These are phyloP conservation scores for Zaprionus davidi DNA, from an alignment of 1,140 invertebrate genomes.

Conservation along the genomic window DNA sequence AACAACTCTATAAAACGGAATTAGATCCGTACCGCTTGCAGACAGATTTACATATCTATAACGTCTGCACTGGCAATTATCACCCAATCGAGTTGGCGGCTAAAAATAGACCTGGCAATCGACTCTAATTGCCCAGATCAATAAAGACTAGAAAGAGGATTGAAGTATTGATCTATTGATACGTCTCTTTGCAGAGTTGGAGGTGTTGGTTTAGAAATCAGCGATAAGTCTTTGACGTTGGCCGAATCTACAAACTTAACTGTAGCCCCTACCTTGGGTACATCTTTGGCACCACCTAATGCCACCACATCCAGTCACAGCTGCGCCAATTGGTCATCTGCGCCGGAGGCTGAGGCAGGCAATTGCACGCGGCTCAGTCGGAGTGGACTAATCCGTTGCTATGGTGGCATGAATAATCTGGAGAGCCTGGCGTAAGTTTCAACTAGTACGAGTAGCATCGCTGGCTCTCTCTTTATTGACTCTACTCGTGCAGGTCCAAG, in stretches of 20 bases:
- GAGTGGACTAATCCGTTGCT: slow-evolving; percentile 66
- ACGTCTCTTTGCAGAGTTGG: slow-evolving; percentile 4
- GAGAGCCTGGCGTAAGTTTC: slow-evolving; percentile 50
- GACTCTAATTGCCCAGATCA: slow-evolving; percentile 32
- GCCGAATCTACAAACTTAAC: neutral
- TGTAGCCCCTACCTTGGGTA: neutral
- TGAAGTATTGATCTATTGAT: slow-evolving; percentile 11
- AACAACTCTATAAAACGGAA: slow-evolving; percentile 8
- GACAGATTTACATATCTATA: slow-evolving; percentile 7
- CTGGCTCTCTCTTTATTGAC: neutral
- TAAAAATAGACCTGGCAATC: slow-evolving; percentile 25
- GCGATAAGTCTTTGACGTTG: slow-evolving; percentile 2
- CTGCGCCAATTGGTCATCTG: slow-evolving; percentile 69
- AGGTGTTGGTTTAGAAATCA: neutral
- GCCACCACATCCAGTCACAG: neutral
- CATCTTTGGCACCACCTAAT: too few relatives aligned
- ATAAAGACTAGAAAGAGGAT: neutral
- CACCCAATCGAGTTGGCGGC: slow-evolving; percentile 10
- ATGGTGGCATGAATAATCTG: slow-evolving; percentile 79
- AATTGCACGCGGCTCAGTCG: slow-evolving; percentile 63
- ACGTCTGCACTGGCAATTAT: slow-evolving; percentile 20
- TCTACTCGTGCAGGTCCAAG: slow-evolving; percentile 26
- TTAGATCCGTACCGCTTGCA: neutral
- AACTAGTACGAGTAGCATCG: too few relatives aligned
- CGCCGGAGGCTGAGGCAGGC: slow-evolving; percentile 63